These are phyloP conservation scores for Pycnonotus jocosus DNA, from an alignment of 2,113 vertebrate genomes.

Conservation along the genomic window DNA sequence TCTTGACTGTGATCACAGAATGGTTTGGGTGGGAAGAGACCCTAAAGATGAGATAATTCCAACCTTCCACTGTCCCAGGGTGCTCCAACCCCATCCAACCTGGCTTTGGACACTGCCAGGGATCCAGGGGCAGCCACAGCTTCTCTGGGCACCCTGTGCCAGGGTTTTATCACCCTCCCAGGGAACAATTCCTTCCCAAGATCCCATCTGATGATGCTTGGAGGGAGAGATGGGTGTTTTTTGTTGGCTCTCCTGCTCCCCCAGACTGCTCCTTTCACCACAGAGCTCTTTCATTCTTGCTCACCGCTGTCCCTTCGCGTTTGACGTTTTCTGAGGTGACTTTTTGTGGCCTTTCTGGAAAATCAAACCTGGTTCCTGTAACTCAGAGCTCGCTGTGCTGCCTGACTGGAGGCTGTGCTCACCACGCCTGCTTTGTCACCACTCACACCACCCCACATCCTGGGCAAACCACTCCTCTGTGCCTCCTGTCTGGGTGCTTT, in stretches of 20 bases:
- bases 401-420: not conserved
- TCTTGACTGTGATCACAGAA: not conserved
- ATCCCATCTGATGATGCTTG: not conserved
- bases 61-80: fast-evolving
- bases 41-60: not conserved
- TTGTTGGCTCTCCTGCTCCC: not conserved
- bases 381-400: not conserved
- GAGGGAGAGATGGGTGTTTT: not conserved
- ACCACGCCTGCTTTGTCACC: not conserved
- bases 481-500: not conserved
- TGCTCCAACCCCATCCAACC: fast-evolving
- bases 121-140: not conserved
- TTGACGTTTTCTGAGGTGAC: fast-evolving
- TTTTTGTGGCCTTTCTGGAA: not conserved
- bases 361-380: not conserved
- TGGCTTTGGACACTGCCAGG: not conserved
- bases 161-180: fast-evolving
- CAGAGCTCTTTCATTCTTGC: not conserved
- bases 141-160: not conserved
- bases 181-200: fast-evolving
- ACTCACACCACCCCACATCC: not conserved
- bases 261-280: not conserved
- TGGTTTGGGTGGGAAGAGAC: not conserved
- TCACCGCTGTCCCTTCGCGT: not conserved
- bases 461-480: not conserved